These are phyloP conservation scores for Morus bassanus DNA, from an alignment of 2,797 vertebrate species.

Conservation along the genomic window DNA sequence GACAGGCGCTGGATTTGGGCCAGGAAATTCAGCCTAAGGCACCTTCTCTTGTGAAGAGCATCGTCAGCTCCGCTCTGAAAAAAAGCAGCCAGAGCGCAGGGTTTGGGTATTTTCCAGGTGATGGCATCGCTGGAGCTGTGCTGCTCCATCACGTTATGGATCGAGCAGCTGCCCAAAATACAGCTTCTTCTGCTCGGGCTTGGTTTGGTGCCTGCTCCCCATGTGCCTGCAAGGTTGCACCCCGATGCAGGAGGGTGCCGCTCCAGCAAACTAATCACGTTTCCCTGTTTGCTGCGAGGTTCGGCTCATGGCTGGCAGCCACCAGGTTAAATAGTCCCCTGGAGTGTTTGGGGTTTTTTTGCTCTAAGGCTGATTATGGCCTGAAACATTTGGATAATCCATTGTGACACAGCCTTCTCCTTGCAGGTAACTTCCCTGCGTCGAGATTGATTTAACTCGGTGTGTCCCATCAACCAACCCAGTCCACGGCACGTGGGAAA, in stretches of 20 bases:
- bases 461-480: neutral
- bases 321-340: neutral
- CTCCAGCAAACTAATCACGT: neutral
- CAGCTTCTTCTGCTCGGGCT: neutral
- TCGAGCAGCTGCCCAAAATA: neutral
- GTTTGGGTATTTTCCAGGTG: neutral
- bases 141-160: rapidly evolving
- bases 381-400: neutral
- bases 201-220: neutral
- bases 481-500: neutral
- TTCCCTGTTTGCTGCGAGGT: neutral
- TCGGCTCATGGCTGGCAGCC: neutral
- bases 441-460: rapidly evolving
- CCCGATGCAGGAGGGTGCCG: rapidly evolving
- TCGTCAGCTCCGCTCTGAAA: neutral
- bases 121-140: neutral
- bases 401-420: neutral
- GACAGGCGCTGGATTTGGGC: neutral
- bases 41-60: neutral
- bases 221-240: rapidly evolving
- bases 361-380: neutral
- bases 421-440: neutral
- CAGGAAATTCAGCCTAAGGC: neutral
- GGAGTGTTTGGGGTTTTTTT: neutral
- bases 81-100: neutral